Percentiles rank a stretch among this genome's conserved stretches.
Conservation (phyloP, 2,888 invertebrate genomes). For the Cheilosia vulpina region DNA sequence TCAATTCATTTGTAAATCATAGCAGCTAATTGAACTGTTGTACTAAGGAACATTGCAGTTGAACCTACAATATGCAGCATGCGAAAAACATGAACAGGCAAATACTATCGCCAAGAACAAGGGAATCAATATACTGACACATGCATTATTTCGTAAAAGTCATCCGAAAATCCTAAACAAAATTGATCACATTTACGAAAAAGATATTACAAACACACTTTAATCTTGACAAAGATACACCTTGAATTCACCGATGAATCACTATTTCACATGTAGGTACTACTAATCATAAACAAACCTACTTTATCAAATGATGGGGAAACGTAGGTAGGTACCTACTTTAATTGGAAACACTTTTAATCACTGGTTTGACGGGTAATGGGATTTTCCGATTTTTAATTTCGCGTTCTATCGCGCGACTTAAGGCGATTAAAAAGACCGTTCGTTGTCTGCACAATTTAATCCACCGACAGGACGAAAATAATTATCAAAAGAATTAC, state of each 20-base stretch:
- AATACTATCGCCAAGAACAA: neutral
- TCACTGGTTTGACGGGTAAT: constrained; percentile 18
- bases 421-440: constrained; percentile 10
- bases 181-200: constrained; percentile 37
- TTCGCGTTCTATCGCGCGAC: constrained; percentile 17
- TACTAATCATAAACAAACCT: constrained; percentile 38
- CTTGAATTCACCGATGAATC: constrained; percentile 44
- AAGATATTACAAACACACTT: constrained; percentile 11
- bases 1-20: constrained; percentile 3
- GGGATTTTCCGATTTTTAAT: neutral
- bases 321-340: neutral
- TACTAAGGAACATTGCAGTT: neutral
- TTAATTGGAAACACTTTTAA: constrained; percentile 13
- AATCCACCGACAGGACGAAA: neutral
- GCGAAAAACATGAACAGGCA: neutral
- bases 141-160: constrained; percentile 13
- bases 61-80: neutral
- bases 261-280: neutral
- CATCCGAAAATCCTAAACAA: constrained; percentile 53
- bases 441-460: constrained; percentile 6
- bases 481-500: neutral
- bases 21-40: neutral
- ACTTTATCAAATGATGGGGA: no score
- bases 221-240: constrained; percentile 5
- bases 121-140: neutral